Percentiles rank a stretch among this genome's conserved stretches.
Evolutionary conservation across 2,888 invertebrate genomes (phyloP).

Genomic region (Caenorhabditis sp.): DNA sequence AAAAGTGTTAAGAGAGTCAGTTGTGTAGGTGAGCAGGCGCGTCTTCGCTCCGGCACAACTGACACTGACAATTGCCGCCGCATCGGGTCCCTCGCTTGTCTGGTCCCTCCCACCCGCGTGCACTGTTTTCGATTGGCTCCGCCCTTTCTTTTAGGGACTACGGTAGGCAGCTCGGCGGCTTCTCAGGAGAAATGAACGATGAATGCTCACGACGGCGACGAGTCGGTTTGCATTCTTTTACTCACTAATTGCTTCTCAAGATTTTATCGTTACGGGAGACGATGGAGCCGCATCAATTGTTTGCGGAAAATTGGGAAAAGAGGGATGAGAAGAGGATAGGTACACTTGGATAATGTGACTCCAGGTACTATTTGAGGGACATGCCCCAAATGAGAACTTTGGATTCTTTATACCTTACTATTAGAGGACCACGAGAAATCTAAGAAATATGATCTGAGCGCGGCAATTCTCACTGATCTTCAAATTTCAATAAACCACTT

Average conservation of each 20-base stretch:
- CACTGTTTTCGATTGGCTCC: slow-evolving; percentile 2
- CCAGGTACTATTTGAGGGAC: too few species aligned
- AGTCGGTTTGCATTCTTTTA: too few species aligned
- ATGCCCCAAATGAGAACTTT: too few species aligned
- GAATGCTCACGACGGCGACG: neutral
- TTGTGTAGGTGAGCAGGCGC: slow-evolving; percentile 57
- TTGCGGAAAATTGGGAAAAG: neutral
- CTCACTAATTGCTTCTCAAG: slow-evolving; percentile 40
- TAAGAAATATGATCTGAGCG: too few species aligned
- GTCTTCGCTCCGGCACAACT: slow-evolving; percentile 43
- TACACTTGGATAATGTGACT: too few species aligned
- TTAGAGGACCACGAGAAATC: too few species aligned
- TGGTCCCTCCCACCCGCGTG: slow-evolving; percentile 17
- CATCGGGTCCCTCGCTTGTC: neutral
- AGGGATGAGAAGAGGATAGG: neutral
- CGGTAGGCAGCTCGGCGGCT: slow-evolving; percentile 10
- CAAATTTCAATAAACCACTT: too few species aligned
- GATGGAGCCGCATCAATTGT: neutral
- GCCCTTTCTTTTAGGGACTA: slow-evolving; percentile 17
- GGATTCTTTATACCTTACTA: too few species aligned
- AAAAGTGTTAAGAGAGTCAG: slow-evolving; percentile 41
- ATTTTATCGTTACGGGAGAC: slow-evolving; percentile 22
- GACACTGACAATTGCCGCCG: slow-evolving; percentile 41
- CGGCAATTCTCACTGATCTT: too few species aligned
- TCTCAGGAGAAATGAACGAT: slow-evolving; percentile 2